Evolutionary conservation across 2,888 invertebrate species (phyloP).

Genomic region (Xanthorhoe spadicearia): DNA sequence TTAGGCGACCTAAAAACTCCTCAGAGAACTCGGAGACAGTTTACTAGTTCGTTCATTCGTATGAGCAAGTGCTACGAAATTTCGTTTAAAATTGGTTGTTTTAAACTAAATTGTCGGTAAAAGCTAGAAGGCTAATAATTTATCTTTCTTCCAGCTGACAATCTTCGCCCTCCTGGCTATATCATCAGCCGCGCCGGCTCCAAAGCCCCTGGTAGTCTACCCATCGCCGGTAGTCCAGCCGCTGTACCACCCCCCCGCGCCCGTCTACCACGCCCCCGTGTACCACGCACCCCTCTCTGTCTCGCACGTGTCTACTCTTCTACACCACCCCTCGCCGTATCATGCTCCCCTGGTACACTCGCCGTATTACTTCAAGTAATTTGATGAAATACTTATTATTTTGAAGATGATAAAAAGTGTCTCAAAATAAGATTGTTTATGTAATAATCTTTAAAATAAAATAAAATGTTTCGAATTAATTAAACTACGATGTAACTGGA

Average conservation of each 20-base stretch:
- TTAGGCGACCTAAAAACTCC: no score
- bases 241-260: constrained; percentile 42
- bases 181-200: constrained; percentile 58
- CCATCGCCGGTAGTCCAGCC: constrained; percentile 47
- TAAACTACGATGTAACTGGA: no score
- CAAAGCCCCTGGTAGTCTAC: constrained; percentile 61
- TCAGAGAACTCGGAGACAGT: no score
- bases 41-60: no score
- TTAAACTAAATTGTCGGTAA: no score
- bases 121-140: neutral
- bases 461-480: no score
- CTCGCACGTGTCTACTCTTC: constrained; percentile 40
- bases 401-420: no score
- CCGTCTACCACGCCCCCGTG: constrained; percentile 19
- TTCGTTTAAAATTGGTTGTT: no score
- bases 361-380: constrained; percentile 22
- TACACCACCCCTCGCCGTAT: constrained; percentile 54
- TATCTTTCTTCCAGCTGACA: constrained; percentile 49
- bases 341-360: constrained; percentile 59
- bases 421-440: no score
- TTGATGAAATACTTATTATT: neutral
- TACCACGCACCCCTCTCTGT: constrained; percentile 40
- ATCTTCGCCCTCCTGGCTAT: constrained; percentile 54
- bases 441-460: no score
- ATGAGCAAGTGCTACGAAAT: no score